Base-by-base conservation (phyloP, 2,888 invertebrate genomes). In the Helobdella robusta region DNA sequence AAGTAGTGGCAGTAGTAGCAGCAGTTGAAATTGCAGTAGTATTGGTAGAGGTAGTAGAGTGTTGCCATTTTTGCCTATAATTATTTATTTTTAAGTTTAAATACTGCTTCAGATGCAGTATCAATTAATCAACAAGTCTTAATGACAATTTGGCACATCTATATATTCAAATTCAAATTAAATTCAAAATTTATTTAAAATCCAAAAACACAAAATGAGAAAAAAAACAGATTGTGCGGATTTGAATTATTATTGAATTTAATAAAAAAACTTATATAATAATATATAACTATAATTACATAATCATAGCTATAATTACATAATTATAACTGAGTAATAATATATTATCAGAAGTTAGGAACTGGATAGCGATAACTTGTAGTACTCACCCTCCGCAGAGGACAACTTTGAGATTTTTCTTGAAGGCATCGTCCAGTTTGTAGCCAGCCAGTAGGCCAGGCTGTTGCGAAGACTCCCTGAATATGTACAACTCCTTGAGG, bases 391-490 rank as follows among this genome's bases (percentile, higher is more conserved):
- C 93, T 73, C 94, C 94, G 15, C 93, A 82, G 11, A 94, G 79
- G 1, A 91, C 91, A 58, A 89, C 85, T 80, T 91, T 92, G 8
- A 93, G 82, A 79, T 91, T 91, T 75, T 86, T 87, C 75, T 91
- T 89, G 78, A 94, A 94, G 0, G 88, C 88, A 15, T 86, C 84
- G 70, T 89, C 88, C 0, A 95, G 82, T 74, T 88, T 87, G 91
- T 92, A 94, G 0, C 92, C 94, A 0, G 89, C 28, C n/a, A n/a
- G 56, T n/a, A 28, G 11, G 28, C 28, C 32, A 4, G 56, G n/a
- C 32, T 25, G 20, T 4, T 5, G 20, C 25, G 32, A 30, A n/a
- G n/a, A n/a, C n/a, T 56, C 56, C 32, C 32, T n/a, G n/a, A 56
- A 25, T n/a, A 56, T 32, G 56, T 30, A 20, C 56, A 56, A n/a